Evolutionary conservation across 2,888 invertebrate genomes (phyloP), one percentile per base, ranked within the genome.

Genomic region (Dichetophora obliterata): DNA sequence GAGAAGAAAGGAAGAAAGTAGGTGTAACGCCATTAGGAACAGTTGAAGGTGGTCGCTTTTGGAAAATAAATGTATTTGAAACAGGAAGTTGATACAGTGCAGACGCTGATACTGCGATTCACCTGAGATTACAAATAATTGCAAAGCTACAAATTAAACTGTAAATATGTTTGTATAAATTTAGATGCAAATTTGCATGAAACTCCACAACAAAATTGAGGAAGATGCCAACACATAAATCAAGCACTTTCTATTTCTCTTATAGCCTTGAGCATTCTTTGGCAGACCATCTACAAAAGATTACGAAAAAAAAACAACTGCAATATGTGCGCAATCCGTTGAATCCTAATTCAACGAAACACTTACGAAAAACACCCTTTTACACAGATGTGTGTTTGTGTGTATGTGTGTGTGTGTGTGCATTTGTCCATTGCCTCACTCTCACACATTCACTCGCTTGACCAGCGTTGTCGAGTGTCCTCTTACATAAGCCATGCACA

Each of bases 211-310:
- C 11, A 31, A 70, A 24, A 52, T 68, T 27, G 37, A 69, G 54
- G 68, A 69, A 54, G n/a, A 74, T 72, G 43, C 19, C 16, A 73
- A 31, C 27, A 59, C 77, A 77, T 77, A 74, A 77, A 77, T 77
- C 74, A 77, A 71, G 57, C 24, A 43, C 68, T 63, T 74, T 77
- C 61, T 34, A 57, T 74, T 74, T 69, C 74, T 8, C 54, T 65
- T 37, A 11, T 27, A 24, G n/a, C 50, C 24, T 27, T 14, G 16
- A n/a, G n/a, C 16, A 69, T 73, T 48, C 63, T 73, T 48, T 11
- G 5, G 24, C 72, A 73, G 72, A 24, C 61, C 65, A 63, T n/a
- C 8, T 43, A 43, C 5, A 50, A 14, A 16, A 24, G 22, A 27
- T 5, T 3, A 37, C 14, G 2, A 43, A 63, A 34, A 16, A 37